phyloP scores from a whole-genome alignment of 2,113 vertebrate species.

The Machaerirhynchus nigripectus region DNA sequence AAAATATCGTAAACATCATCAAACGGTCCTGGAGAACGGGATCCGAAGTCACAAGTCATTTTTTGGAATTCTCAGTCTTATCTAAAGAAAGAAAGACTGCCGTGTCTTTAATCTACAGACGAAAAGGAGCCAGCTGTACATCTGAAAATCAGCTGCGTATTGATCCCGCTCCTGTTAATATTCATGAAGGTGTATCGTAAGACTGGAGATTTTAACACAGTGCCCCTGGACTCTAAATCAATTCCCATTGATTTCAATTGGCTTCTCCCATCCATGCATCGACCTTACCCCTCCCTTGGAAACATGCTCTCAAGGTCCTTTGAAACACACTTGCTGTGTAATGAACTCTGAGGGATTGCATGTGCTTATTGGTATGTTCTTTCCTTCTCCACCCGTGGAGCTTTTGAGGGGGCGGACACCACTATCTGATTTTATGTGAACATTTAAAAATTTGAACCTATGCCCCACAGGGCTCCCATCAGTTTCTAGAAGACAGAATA shows the following conservation, averaged over 20 bases:
- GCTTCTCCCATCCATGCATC: conserved; percentile 68
- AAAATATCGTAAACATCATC: not conserved
- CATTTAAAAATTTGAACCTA: conserved; percentile 21
- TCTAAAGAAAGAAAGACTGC: conserved; percentile 3
- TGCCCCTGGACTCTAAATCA: conserved; percentile 77
- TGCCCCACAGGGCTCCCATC: not conserved
- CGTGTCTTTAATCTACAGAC: conserved; percentile 68
- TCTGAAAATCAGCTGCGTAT: conserved; percentile 80
- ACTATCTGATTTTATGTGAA: conserved; percentile 12
- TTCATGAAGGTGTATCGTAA: conserved; percentile 78
- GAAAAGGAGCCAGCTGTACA: conserved; percentile 73
- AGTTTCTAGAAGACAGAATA: conserved; percentile 1
- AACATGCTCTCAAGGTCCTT: conserved; percentile 71
- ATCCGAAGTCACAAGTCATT: not conserved
- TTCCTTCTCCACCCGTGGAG: conserved; percentile 4
- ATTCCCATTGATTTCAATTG: conserved; percentile 80
- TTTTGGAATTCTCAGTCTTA: conserved; percentile 29
- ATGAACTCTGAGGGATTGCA: conserved; percentile 62
- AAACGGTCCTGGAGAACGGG: not conserved
- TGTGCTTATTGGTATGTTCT: conserved; percentile 14
- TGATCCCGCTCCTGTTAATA: conserved; percentile 77
- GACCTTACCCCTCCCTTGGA: conserved; percentile 63
- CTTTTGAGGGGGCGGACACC: not conserved
- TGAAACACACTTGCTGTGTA: conserved; percentile 47
- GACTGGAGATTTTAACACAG: conserved; percentile 79